Percentiles rank a stretch among this genome's conserved stretches.
Evolutionary conservation across 2,797 vertebrate species (phyloP).

Genomic region (Heliangelus exortis): DNA sequence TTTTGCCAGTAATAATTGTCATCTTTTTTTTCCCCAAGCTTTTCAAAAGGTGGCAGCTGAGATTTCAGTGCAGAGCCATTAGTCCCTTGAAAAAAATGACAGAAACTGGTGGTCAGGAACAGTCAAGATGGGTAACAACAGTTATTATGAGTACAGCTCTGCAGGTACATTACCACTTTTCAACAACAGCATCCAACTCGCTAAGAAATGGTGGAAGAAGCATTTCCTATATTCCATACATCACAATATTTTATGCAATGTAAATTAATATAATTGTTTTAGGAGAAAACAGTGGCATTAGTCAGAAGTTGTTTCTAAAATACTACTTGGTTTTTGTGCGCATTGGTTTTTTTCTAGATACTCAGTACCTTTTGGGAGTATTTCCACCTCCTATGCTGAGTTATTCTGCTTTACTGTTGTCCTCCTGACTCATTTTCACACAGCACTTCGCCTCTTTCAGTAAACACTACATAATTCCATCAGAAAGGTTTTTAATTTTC

Average conservation of each 20-base stretch:
- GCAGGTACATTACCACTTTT: conserved; percentile 75
- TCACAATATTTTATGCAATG: not conserved
- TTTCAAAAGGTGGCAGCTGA: not conserved
- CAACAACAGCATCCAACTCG: not conserved
- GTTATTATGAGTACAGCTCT: conserved; percentile 87
- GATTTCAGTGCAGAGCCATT: not conserved
- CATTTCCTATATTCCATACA: not conserved
- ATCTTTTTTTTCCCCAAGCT: not conserved
- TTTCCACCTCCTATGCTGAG: not conserved
- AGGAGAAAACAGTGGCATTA: not conserved
- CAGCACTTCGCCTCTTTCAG: not conserved
- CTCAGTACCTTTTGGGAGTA: not conserved
- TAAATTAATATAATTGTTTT: not conserved
- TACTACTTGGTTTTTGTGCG: not conserved
- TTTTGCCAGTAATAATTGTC: not conserved
- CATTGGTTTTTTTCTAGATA: not conserved
- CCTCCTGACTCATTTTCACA: conserved; percentile 32
- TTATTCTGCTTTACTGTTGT: not conserved
- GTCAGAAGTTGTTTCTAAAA: not conserved
- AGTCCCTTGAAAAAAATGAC: conserved; percentile 58
- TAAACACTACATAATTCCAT: not conserved
- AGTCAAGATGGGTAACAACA: conserved; percentile 85
- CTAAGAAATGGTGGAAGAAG: not conserved
- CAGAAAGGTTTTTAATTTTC: not conserved
- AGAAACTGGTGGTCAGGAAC: conserved; percentile 37